phyloP scores from a whole-genome alignment of 1,140 invertebrate species.

The Calosoma granatense region DNA sequence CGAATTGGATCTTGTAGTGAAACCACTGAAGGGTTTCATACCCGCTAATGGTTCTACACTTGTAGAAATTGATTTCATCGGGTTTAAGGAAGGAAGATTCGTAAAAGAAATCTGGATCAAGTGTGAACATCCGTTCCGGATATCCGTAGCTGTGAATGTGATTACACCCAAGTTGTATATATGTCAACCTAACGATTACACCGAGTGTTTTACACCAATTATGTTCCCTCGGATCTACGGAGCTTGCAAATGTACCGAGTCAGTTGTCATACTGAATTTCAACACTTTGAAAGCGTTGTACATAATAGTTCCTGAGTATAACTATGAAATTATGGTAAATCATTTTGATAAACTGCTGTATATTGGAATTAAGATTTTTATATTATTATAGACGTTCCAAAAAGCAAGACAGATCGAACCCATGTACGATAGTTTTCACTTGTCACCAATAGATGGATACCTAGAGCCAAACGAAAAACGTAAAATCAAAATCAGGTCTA shows the following conservation, averaged over 20 bases:
- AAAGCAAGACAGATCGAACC: neutral
- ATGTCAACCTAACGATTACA: constrained; percentile 13
- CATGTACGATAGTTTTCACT: neutral
- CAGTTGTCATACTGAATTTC: neutral
- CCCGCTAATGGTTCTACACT: constrained; percentile 16
- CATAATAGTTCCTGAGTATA: neutral
- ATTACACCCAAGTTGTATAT: constrained; percentile 21
- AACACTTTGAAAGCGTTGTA: neutral
- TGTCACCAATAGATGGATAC: neutral
- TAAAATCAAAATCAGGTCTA: neutral
- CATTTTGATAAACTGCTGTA: neutral
- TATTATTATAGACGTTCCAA: neutral
- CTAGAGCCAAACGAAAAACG: neutral
- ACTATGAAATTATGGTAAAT: neutral
- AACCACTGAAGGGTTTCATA: constrained; percentile 26
- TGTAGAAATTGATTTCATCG: constrained; percentile 25
- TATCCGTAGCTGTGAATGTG: constrained; percentile 24
- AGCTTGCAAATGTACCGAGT: neutral
- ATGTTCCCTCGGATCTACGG: constrained; percentile 22
- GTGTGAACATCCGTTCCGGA: constrained; percentile 20
- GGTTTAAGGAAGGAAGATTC: constrained; percentile 23
- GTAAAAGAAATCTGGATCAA: constrained; percentile 31
- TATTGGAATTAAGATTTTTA: no score
- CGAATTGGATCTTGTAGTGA: constrained; percentile 22
- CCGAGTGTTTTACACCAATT: constrained; percentile 27